Conservation (phyloP, 2,113 vertebrate species). For the Actenoides lindsayi region DNA sequence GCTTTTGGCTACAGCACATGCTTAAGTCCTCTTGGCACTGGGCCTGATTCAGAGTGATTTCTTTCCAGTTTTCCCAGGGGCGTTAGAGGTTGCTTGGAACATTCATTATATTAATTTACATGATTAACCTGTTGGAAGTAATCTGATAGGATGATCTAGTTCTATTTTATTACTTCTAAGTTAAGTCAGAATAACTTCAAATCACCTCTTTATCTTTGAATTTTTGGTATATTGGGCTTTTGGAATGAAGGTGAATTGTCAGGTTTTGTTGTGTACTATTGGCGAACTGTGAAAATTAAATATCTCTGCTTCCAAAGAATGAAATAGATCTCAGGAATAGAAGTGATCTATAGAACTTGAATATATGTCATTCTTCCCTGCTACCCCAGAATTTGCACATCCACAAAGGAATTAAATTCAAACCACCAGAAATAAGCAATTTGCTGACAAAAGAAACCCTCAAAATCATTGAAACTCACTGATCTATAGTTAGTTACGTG, state of each 20-base stretch:
- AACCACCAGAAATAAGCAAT: not conserved
- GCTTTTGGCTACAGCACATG: not conserved
- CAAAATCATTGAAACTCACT: not conserved
- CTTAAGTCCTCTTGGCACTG: not conserved
- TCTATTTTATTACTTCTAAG: conserved; percentile 14
- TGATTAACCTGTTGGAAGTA: conserved; percentile 29
- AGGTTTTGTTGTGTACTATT: not conserved
- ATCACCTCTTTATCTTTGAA: not conserved
- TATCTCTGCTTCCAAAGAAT: not conserved
- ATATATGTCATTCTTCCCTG: not conserved
- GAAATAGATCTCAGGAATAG: not conserved
- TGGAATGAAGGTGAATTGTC: not conserved
- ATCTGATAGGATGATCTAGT: conserved; percentile 16
- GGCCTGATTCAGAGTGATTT: not conserved
- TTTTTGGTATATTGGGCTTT: not conserved
- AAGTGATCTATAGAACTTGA: not conserved
- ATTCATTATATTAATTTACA: conserved; percentile 8
- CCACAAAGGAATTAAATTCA: not conserved
- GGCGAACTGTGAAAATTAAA: not conserved
- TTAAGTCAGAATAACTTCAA: conserved; percentile 19
- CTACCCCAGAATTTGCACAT: not conserved
- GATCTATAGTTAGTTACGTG: not conserved
- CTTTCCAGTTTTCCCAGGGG: not conserved
- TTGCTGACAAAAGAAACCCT: not conserved
- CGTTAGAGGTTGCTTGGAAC: not conserved